These are phyloP conservation scores for Muscicapa comitata DNA, from an alignment of 2,797 vertebrate genomes.

Conservation along the genomic window DNA sequence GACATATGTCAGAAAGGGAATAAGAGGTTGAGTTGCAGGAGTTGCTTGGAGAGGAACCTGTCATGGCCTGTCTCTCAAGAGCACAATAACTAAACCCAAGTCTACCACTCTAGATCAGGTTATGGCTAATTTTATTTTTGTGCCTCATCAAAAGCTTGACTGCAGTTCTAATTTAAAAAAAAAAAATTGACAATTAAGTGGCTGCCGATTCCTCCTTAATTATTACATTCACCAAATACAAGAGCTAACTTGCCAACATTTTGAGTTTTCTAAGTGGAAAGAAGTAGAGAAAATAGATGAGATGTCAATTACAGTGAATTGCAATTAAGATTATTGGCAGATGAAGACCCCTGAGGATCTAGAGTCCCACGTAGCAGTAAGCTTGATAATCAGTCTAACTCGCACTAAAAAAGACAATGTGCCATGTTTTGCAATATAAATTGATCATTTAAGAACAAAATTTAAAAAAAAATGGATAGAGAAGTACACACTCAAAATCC, in stretches of 20 bases:
- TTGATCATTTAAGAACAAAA: not conserved
- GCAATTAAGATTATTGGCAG: slow-evolving; percentile 56
- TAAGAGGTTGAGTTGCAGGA: not conserved
- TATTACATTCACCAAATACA: not conserved
- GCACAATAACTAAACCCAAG: not conserved
- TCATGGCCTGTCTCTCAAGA: not conserved
- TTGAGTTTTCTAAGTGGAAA: slow-evolving; percentile 31
- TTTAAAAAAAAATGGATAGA: not conserved
- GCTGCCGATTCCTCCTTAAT: slow-evolving; percentile 12
- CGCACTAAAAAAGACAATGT: not conserved
- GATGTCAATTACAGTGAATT: slow-evolving; percentile 36
- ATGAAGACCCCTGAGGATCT: slow-evolving; percentile 5
- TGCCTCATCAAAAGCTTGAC: not conserved
- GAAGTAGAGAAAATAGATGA: slow-evolving; percentile 35
- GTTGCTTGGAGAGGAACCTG: not conserved
- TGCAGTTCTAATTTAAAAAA: not conserved
- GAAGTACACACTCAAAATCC: not conserved
- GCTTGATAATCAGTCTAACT: slow-evolving; percentile 24
- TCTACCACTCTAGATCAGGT: not conserved
- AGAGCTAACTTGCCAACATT: not conserved
- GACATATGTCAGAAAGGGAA: not conserved
- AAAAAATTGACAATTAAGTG: not conserved
- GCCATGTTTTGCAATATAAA: not conserved
- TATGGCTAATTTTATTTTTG: not conserved
- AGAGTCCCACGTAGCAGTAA: not conserved